Conservation (phyloP, 2,113 vertebrate species). For the Ramphastos sulfuratus region DNA sequence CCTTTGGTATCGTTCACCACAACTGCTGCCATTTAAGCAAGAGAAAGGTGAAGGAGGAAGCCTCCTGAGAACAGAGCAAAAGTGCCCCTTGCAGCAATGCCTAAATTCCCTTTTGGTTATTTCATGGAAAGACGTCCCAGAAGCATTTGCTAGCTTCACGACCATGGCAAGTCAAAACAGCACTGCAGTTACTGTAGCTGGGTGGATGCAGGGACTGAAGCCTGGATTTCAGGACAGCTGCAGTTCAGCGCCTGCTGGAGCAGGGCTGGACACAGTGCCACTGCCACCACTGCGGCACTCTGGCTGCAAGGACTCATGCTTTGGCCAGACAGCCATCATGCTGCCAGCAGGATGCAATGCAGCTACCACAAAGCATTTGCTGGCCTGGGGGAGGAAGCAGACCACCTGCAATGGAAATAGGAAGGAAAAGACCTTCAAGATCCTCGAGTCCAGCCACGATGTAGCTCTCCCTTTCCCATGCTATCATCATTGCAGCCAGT, state of each 20-base stretch:
- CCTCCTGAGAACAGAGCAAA: neutral
- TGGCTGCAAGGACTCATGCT: conserved; percentile 45
- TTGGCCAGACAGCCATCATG: conserved; percentile 15
- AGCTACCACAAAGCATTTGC: conserved; percentile 26
- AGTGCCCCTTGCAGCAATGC: neutral
- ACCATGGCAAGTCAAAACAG: neutral
- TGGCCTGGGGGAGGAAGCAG: conserved; percentile 9
- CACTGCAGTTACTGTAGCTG: neutral
- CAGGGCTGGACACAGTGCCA: too few relatives aligned
- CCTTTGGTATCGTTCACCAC: neutral
- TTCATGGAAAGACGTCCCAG: neutral
- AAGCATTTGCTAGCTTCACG: neutral
- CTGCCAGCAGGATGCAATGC: conserved; percentile 27
- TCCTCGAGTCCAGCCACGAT: too few relatives aligned
- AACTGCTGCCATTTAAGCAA: neutral
- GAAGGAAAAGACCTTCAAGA: too few relatives aligned
- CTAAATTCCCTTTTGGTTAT: neutral
- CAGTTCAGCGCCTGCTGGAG: conserved; percentile 25
- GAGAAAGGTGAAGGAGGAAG: neutral
- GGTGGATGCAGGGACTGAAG: neutral
- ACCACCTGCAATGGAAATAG: conserved; percentile 21
- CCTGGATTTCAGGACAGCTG: conserved; percentile 26
- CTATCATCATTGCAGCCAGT: too few relatives aligned
- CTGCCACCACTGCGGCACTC: neutral
- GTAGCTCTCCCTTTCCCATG: too few relatives aligned